These are phyloP conservation scores for Agrilus mali DNA, from an alignment of 2,888 invertebrate genomes.

Conservation along the genomic window DNA sequence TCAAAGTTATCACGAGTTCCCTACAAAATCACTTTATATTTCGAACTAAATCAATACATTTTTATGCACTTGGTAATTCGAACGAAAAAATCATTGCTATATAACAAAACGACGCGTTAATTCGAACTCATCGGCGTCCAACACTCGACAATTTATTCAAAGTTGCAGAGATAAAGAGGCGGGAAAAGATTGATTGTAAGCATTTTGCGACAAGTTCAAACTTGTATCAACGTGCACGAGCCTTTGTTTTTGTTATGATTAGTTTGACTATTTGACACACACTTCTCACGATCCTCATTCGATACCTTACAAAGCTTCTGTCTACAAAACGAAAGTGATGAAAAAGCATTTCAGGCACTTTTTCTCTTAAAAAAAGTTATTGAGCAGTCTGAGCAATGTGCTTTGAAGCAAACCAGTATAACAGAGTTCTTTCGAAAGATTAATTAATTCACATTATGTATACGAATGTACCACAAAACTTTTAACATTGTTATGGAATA, in stretches of 20 bases:
- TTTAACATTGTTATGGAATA: too few species aligned
- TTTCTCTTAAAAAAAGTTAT: conserved; percentile 2
- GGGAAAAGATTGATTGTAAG: too few species aligned
- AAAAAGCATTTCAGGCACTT: conserved; percentile 4
- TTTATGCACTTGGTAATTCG: conserved; percentile 6
- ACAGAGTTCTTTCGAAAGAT: conserved; percentile 2
- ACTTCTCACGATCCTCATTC: conserved; percentile 1
- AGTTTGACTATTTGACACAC: conserved; percentile 4
- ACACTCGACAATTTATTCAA: conserved; percentile 3
- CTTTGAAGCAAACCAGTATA: conserved; percentile 3
- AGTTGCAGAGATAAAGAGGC: background rate
- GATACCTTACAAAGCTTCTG: conserved; percentile 3
- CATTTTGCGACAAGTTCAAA: conserved; percentile 4
- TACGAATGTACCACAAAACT: too few species aligned
- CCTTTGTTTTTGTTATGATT: conserved; percentile 4
- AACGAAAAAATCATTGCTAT: conserved; percentile 4
- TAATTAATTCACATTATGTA: background rate
- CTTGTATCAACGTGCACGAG: conserved; percentile 2
- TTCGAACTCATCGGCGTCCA: conserved; percentile 3
- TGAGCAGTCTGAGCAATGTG: conserved; percentile 2
- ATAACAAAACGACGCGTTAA: conserved; percentile 6
- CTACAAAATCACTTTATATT: conserved; percentile 6
- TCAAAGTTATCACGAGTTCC: conserved; percentile 4
- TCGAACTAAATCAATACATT: conserved; percentile 6
- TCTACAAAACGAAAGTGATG: conserved; percentile 2